Percentiles rank a stretch among this genome's conserved stretches.
These are phyloP conservation scores for Nyctalus aviator DNA, from an alignment of 2,797 vertebrate species.

Conservation along the genomic window DNA sequence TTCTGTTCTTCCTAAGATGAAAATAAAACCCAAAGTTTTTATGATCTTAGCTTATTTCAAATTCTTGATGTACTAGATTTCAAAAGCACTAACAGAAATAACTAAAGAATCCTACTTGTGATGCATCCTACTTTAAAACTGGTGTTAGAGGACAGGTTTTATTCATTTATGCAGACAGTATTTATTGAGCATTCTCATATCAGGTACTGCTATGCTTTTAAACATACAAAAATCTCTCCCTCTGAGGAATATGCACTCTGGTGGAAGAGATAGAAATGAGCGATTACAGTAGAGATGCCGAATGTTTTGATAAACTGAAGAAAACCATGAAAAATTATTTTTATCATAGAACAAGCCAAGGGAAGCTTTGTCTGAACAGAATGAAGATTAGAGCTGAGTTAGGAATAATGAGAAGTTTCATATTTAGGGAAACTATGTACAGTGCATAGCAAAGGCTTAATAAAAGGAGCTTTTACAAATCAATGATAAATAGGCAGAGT, in stretches of 20 bases:
- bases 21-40: constrained; percentile 23
- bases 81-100: background rate
- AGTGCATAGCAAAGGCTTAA: background rate
- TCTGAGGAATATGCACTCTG: background rate
- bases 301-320: constrained; percentile 11
- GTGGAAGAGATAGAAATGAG: background rate
- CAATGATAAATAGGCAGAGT: background rate
- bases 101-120: constrained; percentile 16
- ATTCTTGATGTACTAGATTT: constrained; percentile 1
- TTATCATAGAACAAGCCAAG: background rate
- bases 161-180: constrained; percentile 15
- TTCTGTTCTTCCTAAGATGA: constrained; percentile 59
- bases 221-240: background rate
- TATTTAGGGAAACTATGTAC: background rate
- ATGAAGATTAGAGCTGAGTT: background rate
- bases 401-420: background rate
- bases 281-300: background rate
- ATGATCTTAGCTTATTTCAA: constrained; percentile 21
- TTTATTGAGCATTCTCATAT: constrained; percentile 17
- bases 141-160: background rate
- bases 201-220: background rate
- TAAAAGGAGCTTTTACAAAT: background rate
- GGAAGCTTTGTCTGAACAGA: background rate
- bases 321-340: background rate
- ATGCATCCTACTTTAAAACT: constrained; percentile 29